A percentile compares a stretch with the other conserved stretches of the same genome.
Evolutionary conservation across 2,113 vertebrate genomes (phyloP).

Genomic region (Stercorarius parasiticus): DNA sequence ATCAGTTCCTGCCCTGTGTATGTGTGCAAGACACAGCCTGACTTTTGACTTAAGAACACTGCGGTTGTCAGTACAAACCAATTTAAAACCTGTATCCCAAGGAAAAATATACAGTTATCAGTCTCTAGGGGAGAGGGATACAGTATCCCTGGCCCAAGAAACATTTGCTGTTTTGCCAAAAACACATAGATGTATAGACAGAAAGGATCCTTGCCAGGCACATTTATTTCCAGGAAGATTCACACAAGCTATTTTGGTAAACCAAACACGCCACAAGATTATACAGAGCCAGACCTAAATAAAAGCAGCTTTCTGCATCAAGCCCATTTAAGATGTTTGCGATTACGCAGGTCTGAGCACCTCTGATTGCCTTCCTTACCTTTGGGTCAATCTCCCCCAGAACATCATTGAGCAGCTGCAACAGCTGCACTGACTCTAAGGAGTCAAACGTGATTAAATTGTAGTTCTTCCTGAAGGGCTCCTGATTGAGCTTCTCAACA

Average conservation of each 20-base stretch:
- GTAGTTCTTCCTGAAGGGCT: constrained; percentile 93
- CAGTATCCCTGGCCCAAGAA: not conserved
- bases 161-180: constrained; percentile 20
- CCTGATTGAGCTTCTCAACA: constrained; percentile 92
- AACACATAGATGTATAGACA: not conserved
- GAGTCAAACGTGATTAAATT: constrained; percentile 97
- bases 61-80: not conserved
- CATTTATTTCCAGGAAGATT: constrained; percentile 19
- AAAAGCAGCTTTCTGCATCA: not conserved
- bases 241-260: not conserved
- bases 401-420: constrained; percentile 93
- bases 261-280: not conserved
- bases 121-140: not conserved
- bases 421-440: constrained; percentile 87
- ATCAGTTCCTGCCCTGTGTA: not conserved
- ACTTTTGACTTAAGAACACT: not conserved
- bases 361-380: constrained; percentile 72
- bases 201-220: not conserved
- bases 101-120: not conserved
- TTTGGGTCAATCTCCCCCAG: constrained; percentile 95
- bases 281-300: not conserved
- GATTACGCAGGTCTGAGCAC: not conserved
- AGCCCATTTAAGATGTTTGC: not conserved
- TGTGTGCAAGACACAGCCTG: not conserved
- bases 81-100: not conserved